Conservation (phyloP, 2,888 invertebrate species). For the Hesperia comma region DNA sequence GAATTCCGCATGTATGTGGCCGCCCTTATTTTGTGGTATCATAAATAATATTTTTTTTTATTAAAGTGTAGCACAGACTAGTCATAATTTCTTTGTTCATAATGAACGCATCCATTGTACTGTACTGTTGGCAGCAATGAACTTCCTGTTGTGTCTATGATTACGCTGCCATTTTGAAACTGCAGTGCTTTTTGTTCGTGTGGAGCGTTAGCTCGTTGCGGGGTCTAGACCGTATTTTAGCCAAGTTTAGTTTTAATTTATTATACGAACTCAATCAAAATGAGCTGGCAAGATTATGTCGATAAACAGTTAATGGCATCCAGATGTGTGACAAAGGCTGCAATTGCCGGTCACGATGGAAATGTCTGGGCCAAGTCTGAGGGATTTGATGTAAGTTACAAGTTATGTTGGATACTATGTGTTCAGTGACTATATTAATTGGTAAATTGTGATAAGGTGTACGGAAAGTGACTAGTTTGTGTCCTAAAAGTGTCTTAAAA, state of each 20-base stretch:
- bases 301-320: slow-evolving; percentile 98
- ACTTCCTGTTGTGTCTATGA: slow-evolving; percentile 75
- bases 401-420: slow-evolving; percentile 58
- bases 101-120: slow-evolving; percentile 43
- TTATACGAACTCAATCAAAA: slow-evolving; percentile 85
- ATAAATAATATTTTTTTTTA: too few relatives aligned
- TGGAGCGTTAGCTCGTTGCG: slow-evolving; percentile 83
- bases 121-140: slow-evolving; percentile 55
- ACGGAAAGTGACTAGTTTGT: slow-evolving; percentile 54
- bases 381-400: slow-evolving; percentile 94
- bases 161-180: slow-evolving; percentile 81
- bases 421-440: slow-evolving; percentile 57
- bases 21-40: too few relatives aligned
- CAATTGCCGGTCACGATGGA: slow-evolving; percentile 97
- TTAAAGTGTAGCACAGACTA: too few relatives aligned
- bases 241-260: slow-evolving; percentile 79
- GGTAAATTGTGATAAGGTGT: slow-evolving; percentile 46
- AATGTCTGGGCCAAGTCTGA: slow-evolving; percentile 97
- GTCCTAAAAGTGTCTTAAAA: slow-evolving; percentile 33
- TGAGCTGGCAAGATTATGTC: slow-evolving; percentile 99
- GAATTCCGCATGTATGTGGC: too few relatives aligned
- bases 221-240: slow-evolving; percentile 77
- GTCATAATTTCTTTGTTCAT: too few relatives aligned
- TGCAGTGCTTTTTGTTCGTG: slow-evolving; percentile 84
- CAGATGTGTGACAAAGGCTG: slow-evolving; percentile 96